Evolutionary conservation across 2,888 invertebrate genomes (phyloP).

Genomic region (Pasiphila rectangulata): DNA sequence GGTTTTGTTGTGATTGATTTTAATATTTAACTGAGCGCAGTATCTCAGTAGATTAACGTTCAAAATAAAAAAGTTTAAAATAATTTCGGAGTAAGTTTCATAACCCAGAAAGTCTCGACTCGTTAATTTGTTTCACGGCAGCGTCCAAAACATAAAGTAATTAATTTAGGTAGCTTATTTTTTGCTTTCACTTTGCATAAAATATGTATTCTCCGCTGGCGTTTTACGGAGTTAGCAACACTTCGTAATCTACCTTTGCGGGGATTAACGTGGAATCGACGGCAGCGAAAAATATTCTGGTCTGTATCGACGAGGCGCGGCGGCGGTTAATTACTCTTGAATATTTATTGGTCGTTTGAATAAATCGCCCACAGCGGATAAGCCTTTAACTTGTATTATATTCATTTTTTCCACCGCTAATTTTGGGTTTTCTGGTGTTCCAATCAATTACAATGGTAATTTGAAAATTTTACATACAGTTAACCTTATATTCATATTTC

Average conservation of each 20-base stretch:
- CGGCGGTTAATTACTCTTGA: conserved; percentile 76
- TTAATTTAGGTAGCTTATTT: conserved; percentile 39
- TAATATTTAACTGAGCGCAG: conserved; percentile 1
- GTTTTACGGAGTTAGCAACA: conserved; percentile 59
- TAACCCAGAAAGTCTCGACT: conserved; percentile 28
- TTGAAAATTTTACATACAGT: too few species aligned
- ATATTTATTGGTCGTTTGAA: conserved; percentile 80
- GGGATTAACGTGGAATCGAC: conserved; percentile 68
- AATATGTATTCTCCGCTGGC: conserved; percentile 50
- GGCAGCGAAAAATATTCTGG: conserved; percentile 66
- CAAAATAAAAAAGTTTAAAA: conserved; percentile 5
- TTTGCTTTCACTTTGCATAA: conserved; percentile 44
- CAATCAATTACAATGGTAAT: conserved; percentile 21
- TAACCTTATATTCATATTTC: too few species aligned
- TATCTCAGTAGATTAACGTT: conserved; percentile 7
- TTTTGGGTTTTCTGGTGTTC: conserved; percentile 44
- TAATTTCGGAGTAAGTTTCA: conserved; percentile 7
- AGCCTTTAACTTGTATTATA: conserved; percentile 70
- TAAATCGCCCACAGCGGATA: conserved; percentile 70
- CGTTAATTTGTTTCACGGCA: conserved; percentile 33
- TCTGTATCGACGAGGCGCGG: conserved; percentile 56
- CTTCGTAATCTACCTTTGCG: conserved; percentile 68
- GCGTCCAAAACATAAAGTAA: conserved; percentile 35
- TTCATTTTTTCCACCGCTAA: conserved; percentile 58
- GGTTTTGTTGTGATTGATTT: conserved; percentile 2